Evolutionary conservation across 2,888 invertebrate species (phyloP), one percentile per base, ranked within the genome.

Genomic region (Drosophila differens): DNA sequence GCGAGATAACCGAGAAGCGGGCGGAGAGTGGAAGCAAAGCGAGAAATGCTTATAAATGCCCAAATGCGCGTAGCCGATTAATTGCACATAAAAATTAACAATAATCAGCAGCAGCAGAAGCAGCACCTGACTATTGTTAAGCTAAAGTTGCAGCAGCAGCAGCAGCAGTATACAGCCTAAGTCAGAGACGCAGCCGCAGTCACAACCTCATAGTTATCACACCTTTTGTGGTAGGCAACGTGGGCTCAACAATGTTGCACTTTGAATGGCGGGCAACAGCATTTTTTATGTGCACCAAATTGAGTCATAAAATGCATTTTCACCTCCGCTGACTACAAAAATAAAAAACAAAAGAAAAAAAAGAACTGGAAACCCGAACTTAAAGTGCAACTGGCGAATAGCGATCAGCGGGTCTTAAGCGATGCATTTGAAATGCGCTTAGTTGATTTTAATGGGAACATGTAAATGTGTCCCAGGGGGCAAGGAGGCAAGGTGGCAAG

Each of bases 41-140:
- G 69, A 77, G 89, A 87, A 87, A 82, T 80, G 85, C 77, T 86
- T 85, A 84, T 84, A 85, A 90, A 86, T 90, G 86, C 90, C 83
- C 88, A 90, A 86, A 83, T 85, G 90, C 82, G 79, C 81, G 90
- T 79, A 74, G 81, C 86, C 90, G 83, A 86, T 90, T 88, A 88
- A 90, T 90, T 89, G 89, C 84, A 81, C 86, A 88, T 88, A 88
- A 88, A 88, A 87, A 83, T 85, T 85, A 86, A 85, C 86, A 89
- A 85, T 82, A 86, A 84, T 85, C 89, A 76, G 72, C 74, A 52
- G 68, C 44, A 65, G 62, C 47, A 61, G 47, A 7, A 54, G 35
- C 71, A 57, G 33, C 63, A 77, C 65, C 79, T 70, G 72, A 76
- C 79, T 72, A 72, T 76, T 67, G 64, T 25, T 41, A 22, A 54